Base-by-base conservation (phyloP, 1,140 invertebrate species). In the Heliconius himera region DNA sequence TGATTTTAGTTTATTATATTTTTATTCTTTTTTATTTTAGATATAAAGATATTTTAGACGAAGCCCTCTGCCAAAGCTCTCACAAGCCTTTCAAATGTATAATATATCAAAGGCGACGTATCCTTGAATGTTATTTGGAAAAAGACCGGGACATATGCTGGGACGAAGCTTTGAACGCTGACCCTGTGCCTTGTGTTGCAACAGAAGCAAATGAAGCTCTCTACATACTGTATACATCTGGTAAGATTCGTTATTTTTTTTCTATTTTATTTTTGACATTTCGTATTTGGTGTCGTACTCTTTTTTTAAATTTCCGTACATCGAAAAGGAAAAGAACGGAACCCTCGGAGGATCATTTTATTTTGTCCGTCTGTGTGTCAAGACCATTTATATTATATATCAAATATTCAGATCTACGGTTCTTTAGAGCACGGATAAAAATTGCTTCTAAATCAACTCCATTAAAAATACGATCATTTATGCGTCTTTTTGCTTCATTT, bases 221-320 rank as follows among this genome's bases (percentile, higher is more conserved):
- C 5, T 99, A 99, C 86, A 97, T 99, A 79, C 94, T 99, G 0
- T 99, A 99, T 88, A 99, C 98, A 1, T 99, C 98, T 5, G 98
- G 98, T 94, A 81, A 77, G 81, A 77, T 22, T 56, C 18, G 8
- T 22, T 26, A 22, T 22, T 26, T 9, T 33, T n/a, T 60, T 13
- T 51, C 16, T 22, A n/a, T 56, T 22, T 22, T 56, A 20, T 22
- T 22, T 56, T 56, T n/a, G n/a, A 51, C 18, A 20, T 46, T 46
- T 3, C 41, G 0, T 16, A 46, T 46, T 16, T 16, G 49, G 18
- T 51, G 49, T 18, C 18, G 0, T 18, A 51, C 3, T 51, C 49
- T 18, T 0, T 46, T 46, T 13, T 46, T 11, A 46, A 13, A 13
- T 3, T 46, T 46, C 11, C 41, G 13, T 46, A 46, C 13, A 46